These are phyloP conservation scores for Hassar affinis DNA, from an alignment of 2,113 vertebrate species.

Conservation along the genomic window DNA sequence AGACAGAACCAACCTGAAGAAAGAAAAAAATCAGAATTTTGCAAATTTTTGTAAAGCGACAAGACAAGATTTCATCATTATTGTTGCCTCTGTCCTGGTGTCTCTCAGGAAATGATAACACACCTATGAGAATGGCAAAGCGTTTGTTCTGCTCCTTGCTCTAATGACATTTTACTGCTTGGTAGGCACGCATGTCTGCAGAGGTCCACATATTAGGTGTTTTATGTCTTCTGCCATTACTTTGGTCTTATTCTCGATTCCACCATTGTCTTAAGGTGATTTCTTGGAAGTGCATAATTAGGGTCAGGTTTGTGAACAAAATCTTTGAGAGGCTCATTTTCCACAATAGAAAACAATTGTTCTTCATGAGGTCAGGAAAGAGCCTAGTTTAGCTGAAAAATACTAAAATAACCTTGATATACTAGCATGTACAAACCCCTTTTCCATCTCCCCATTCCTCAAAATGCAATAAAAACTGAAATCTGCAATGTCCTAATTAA, in stretches of 20 bases:
- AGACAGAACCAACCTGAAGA: background rate
- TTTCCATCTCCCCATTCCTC: too few species aligned
- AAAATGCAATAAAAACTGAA: too few species aligned
- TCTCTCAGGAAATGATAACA: constrained; percentile 5
- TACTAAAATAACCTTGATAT: background rate
- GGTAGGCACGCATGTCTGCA: constrained; percentile 5
- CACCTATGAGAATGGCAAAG: background rate
- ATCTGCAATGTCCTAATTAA: too few species aligned
- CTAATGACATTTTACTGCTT: background rate
- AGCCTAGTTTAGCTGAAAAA: background rate
- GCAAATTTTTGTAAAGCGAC: background rate
- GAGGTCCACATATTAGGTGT: constrained; percentile 2
- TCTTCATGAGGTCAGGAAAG: background rate
- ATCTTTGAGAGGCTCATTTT: background rate
- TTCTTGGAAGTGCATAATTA: background rate
- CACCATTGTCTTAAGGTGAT: background rate
- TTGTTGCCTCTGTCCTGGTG: background rate
- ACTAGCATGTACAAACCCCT: background rate
- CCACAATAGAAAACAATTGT: background rate
- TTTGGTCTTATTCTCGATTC: background rate
- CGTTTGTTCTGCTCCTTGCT: constrained; percentile 5
- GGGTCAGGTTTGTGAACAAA: background rate
- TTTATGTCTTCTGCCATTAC: background rate
- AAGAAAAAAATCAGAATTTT: background rate
- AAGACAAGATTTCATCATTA: background rate